phyloP scores from a whole-genome alignment of 2,888 invertebrate species.

The Drosophila algonquin region DNA sequence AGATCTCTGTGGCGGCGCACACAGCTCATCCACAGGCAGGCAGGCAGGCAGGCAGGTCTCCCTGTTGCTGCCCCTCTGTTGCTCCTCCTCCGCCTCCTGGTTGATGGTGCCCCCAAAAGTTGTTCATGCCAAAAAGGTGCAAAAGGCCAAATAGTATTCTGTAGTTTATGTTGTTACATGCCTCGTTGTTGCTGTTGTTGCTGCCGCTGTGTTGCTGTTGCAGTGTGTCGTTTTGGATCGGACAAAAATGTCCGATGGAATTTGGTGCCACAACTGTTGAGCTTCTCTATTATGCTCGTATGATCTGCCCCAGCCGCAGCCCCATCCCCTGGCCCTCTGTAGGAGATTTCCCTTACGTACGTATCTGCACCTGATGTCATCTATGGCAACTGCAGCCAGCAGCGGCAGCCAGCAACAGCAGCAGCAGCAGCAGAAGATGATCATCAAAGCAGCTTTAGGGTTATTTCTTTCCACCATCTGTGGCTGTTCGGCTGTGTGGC shows the following conservation, averaged over 20 bases:
- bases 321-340: no score
- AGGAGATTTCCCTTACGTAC: conserved; percentile 9
- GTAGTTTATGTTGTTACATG: conserved; percentile 79
- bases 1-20: conserved; percentile 61
- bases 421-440: conserved; percentile 22
- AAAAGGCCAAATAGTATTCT: conserved; percentile 77
- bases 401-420: conserved; percentile 8
- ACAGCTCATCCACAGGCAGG: conserved; percentile 58
- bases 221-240: conserved; percentile 58
- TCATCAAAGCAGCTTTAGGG: conserved; percentile 36
- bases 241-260: conserved; percentile 67
- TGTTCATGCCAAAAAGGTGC: conserved; percentile 77
- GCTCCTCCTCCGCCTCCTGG: not conserved
- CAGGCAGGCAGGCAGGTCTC: conserved; percentile 12
- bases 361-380: conserved; percentile 46
- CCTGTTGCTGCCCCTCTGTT: not conserved
- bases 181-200: conserved; percentile 51
- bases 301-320: not conserved
- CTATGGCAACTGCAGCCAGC: conserved; percentile 2
- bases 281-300: conserved; percentile 21
- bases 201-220: conserved; percentile 40
- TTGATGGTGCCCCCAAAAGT: conserved; percentile 58
- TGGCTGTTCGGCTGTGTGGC: conserved; percentile 12
- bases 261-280: conserved; percentile 52
- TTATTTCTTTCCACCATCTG: conserved; percentile 22